These are phyloP conservation scores for Linepithema humile DNA, from an alignment of 1,140 invertebrate genomes.

Conservation along the genomic window DNA sequence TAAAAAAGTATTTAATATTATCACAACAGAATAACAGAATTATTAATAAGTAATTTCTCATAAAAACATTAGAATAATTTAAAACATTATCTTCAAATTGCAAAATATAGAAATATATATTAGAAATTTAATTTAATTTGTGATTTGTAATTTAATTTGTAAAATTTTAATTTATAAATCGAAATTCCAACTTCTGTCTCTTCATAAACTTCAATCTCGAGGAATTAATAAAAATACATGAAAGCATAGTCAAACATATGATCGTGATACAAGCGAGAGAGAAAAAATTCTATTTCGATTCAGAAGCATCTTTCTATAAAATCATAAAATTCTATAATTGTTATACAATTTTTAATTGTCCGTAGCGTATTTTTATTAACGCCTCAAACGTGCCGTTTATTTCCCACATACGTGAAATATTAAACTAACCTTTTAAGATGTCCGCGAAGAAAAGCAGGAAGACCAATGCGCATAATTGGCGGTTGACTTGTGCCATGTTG, in stretches of 20 bases:
- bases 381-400: no score
- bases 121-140: not conserved
- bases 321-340: not conserved
- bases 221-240: not conserved
- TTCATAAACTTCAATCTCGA: not conserved
- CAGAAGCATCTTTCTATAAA: not conserved
- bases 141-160: not conserved
- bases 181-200: conserved; percentile 5
- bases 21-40: not conserved
- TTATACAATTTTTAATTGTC: not conserved
- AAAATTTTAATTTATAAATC: no score
- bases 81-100: not conserved
- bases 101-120: not conserved
- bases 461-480: conserved; percentile 43
- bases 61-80: not conserved
- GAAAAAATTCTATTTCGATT: not conserved
- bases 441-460: conserved; percentile 38
- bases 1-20: not conserved
- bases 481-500: conserved; percentile 52
- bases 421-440: conserved; percentile 57
- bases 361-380: not conserved
- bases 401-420: no score
- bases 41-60: not conserved
- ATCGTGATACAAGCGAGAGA: not conserved
- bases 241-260: not conserved